Evolutionary conservation across 2,113 vertebrate species (phyloP).

Genomic region (Turnix velox): DNA sequence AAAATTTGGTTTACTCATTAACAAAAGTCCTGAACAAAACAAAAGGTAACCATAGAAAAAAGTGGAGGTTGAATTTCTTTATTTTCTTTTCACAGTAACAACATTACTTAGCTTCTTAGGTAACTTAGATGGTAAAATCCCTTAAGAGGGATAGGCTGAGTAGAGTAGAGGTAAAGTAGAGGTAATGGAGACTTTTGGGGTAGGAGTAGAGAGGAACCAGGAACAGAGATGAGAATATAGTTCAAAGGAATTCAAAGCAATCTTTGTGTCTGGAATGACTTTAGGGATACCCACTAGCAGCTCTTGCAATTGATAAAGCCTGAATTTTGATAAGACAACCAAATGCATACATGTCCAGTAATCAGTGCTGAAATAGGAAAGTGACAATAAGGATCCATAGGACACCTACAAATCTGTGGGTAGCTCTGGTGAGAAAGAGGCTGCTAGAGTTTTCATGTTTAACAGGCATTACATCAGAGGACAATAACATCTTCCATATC

Average conservation of each 20-base stretch:
- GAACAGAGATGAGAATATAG: not conserved
- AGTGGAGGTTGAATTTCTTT: not conserved
- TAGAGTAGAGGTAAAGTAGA: not conserved
- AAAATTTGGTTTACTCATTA: not conserved
- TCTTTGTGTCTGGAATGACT: not conserved
- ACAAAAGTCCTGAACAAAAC: not conserved
- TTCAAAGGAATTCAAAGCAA: not conserved
- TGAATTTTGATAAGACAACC: not conserved
- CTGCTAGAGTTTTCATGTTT: not conserved
- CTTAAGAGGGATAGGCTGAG: not conserved
- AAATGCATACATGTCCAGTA: not conserved
- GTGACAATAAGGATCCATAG: not conserved
- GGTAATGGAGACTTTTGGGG: not conserved
- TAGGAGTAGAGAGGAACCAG: not conserved
- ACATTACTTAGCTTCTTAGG: not conserved
- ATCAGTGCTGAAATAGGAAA: not conserved
- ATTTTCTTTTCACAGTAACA: not conserved
- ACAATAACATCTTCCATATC: not conserved
- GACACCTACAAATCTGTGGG: not conserved
- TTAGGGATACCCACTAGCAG: not conserved
- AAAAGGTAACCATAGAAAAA: not conserved
- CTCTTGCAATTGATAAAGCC: accelerated
- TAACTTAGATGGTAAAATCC: not conserved
- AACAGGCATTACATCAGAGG: not conserved
- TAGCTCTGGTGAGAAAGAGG: not conserved